These are phyloP conservation scores for Microctenopoma lineatum DNA, from an alignment of 2,797 vertebrate genomes.

Conservation along the genomic window DNA sequence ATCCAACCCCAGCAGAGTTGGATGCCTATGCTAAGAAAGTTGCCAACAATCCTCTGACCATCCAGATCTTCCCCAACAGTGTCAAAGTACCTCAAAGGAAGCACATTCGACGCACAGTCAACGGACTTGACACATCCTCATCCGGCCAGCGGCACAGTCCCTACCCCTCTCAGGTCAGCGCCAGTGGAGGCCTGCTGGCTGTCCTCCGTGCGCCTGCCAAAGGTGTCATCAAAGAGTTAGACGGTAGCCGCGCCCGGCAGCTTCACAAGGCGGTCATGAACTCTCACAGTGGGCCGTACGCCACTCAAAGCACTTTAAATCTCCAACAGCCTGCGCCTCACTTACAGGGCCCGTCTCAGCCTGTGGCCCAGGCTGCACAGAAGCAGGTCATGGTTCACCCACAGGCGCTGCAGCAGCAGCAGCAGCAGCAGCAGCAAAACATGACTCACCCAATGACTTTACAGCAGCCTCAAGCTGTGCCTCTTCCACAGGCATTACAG, in stretches of 20 bases:
- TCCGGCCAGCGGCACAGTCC: slow-evolving; percentile 93
- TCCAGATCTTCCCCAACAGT: slow-evolving; percentile 98
- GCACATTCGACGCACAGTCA: slow-evolving; percentile 95
- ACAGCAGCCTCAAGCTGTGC: slow-evolving; percentile 68
- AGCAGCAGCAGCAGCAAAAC: slow-evolving; percentile 88
- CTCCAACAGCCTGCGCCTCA: slow-evolving; percentile 78
- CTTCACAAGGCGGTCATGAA: slow-evolving; percentile 87
- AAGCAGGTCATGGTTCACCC: slow-evolving; percentile 87
- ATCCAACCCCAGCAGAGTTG: slow-evolving; percentile 96
- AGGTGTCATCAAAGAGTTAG: slow-evolving; percentile 88
- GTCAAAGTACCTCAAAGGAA: slow-evolving; percentile 98
- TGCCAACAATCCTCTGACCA: slow-evolving; percentile 93
- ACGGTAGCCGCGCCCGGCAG: slow-evolving; percentile 88
- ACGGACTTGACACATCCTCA: slow-evolving; percentile 95
- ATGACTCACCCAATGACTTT: slow-evolving; percentile 74
- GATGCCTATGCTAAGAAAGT: slow-evolving; percentile 98
- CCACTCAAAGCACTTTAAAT: slow-evolving; percentile 90
- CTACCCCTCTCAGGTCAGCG: slow-evolving; percentile 88
- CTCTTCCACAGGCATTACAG: slow-evolving; percentile 66
- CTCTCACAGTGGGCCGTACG: slow-evolving; percentile 84
- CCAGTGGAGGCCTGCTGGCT: slow-evolving; percentile 92
- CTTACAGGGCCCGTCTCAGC: slow-evolving; percentile 80
- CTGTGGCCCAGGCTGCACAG: slow-evolving; percentile 77
- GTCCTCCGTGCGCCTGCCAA: slow-evolving; percentile 86
- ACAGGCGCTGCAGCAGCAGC: slow-evolving; percentile 89